Conservation (phyloP, 2,888 invertebrate species). For the Muschampia plurimacula region DNA sequence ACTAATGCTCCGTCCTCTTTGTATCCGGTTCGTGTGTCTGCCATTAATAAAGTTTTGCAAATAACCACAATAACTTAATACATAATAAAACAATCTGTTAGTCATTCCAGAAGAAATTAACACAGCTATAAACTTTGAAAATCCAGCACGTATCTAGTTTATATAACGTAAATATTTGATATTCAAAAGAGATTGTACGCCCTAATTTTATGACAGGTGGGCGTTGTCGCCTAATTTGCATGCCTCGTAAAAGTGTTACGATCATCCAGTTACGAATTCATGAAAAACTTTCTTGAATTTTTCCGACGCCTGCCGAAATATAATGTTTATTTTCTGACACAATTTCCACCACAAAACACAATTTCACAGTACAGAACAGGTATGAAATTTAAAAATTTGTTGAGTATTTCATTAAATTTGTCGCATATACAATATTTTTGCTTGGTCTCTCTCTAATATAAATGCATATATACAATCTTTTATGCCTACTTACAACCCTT, state of each 20-base stretch:
- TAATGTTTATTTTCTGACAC: constrained; percentile 2
- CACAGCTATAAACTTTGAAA: background rate
- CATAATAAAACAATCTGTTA: no score
- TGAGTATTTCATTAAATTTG: no score
- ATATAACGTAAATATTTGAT: background rate
- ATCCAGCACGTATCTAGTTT: background rate
- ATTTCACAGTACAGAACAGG: no score
- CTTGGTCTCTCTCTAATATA: no score
- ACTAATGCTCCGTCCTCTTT: no score
- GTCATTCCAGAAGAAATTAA: background rate
- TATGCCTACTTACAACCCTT: no score
- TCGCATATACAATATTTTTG: no score
- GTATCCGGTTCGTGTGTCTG: no score
- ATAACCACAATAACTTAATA: no score
- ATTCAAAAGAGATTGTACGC: constrained; percentile 23
- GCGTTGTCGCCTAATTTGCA: constrained; percentile 23
- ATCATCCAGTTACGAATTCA: constrained; percentile 23
- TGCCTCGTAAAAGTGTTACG: constrained; percentile 33
- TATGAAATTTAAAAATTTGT: no score
- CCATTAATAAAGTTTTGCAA: no score
- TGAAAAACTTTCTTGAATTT: constrained; percentile 9
- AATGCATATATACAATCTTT: no score
- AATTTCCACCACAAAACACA: background rate
- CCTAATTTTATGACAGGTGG: constrained; percentile 29
- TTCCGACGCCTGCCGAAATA: constrained; percentile 1